Percentiles rank a stretch among this genome's conserved stretches.
Evolutionary conservation across 2,113 vertebrate species (phyloP).

Genomic region (Manacus vitellinus): DNA sequence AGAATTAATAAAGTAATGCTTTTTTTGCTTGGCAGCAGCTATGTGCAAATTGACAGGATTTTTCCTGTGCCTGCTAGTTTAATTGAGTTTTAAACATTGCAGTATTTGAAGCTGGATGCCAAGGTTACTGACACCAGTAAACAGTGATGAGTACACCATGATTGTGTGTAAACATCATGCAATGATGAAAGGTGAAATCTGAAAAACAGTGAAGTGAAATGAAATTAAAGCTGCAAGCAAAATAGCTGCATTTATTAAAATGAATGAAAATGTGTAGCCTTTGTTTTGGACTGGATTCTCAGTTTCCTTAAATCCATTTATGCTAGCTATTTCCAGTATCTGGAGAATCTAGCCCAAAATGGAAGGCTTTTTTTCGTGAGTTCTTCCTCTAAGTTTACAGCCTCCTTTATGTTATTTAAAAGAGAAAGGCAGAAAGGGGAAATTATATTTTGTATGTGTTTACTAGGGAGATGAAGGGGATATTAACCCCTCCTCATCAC

Average conservation of each 20-base stretch:
- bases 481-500: not conserved
- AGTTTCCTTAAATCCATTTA: not conserved
- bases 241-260: slow-evolving; percentile 7
- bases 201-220: not conserved
- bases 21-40: not conserved
- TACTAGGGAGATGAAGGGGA: not conserved
- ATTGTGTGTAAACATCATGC: not conserved
- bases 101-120: not conserved
- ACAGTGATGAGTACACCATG: not conserved
- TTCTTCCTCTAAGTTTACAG: not conserved
- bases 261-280: not conserved
- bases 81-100: not conserved
- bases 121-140: slow-evolving; percentile 19
- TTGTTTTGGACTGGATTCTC: slow-evolving; percentile 2
- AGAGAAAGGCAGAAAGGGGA: not conserved
- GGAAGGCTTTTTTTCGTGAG: not conserved
- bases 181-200: slow-evolving; percentile 4
- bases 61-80: not conserved
- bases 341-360: not conserved
- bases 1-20: not conserved
- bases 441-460: not conserved
- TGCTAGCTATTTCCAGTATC: not conserved
- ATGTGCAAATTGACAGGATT: not conserved
- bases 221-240: not conserved
- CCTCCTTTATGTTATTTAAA: not conserved